These are phyloP conservation scores for Augochlorella aurata DNA, from an alignment of 2,888 invertebrate species.

Conservation along the genomic window DNA sequence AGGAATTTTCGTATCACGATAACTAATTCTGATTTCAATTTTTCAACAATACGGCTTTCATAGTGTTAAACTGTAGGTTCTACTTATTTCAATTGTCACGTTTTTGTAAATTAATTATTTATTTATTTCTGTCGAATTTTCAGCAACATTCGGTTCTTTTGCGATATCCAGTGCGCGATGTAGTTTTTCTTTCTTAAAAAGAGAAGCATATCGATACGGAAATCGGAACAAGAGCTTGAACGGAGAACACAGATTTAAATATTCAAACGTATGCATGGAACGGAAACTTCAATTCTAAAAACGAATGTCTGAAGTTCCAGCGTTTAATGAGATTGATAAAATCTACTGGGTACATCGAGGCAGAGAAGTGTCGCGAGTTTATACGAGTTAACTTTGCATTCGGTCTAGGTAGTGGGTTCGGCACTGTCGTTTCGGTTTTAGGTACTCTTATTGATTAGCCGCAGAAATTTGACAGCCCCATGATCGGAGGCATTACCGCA, in stretches of 20 bases:
- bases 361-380: constrained; percentile 57
- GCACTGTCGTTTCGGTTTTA: constrained; percentile 59
- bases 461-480: constrained; percentile 58
- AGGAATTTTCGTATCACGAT: no score
- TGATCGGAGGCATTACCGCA: constrained; percentile 43
- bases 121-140: no score
- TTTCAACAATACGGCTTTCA: no score
- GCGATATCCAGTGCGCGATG: no score
- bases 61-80: no score
- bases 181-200: no score
- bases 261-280: neutral
- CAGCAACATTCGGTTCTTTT: no score
- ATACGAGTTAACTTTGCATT: constrained; percentile 68
- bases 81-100: no score
- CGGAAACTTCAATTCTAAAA: constrained; percentile 1
- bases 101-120: no score
- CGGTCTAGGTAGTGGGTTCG: constrained; percentile 53
- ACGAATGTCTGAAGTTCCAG: constrained; percentile 48
- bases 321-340: constrained; percentile 64
- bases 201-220: no score
- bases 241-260: neutral
- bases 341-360: constrained; percentile 38
- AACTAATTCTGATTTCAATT: no score
- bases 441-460: constrained; percentile 66
- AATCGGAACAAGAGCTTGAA: no score